phyloP scores from a whole-genome alignment of 2,888 invertebrate species.

The Scaptodrosophila latifasciaeformis region DNA sequence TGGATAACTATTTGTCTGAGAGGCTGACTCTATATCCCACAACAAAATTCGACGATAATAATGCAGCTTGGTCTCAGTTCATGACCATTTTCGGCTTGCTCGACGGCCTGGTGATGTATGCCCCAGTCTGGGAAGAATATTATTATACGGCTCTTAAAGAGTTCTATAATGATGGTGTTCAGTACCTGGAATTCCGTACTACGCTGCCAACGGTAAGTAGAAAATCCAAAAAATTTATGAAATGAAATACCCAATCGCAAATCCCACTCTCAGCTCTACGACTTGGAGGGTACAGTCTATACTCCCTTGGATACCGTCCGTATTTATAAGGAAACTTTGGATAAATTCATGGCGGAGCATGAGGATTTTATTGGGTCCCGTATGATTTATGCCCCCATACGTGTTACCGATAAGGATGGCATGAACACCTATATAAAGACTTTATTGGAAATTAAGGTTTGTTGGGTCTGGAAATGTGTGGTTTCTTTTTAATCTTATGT shows the following conservation, averaged over 20 bases:
- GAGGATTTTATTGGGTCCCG: conserved; percentile 82
- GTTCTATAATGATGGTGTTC: conserved; percentile 81
- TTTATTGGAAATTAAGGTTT: conserved; percentile 62
- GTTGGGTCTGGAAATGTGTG: too few species aligned
- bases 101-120: conserved; percentile 78
- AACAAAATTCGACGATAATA: conserved; percentile 76
- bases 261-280: conserved; percentile 76
- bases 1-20: conserved; percentile 77
- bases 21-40: conserved; percentile 78
- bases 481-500: too few species aligned
- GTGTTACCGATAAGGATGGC: conserved; percentile 74
- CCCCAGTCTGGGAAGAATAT: conserved; percentile 81
- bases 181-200: conserved; percentile 83
- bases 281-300: conserved; percentile 79
- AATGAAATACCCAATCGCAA: too few species aligned
- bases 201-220: conserved; percentile 76
- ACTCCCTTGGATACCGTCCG: conserved; percentile 77
- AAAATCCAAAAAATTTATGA: neutral
- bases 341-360: conserved; percentile 78
- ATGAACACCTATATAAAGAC: conserved; percentile 76
- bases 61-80: conserved; percentile 79
- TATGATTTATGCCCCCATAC: conserved; percentile 81
- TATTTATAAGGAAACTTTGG: conserved; percentile 78
- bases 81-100: conserved; percentile 77
- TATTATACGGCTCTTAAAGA: conserved; percentile 80